A percentile compares a stretch with the other conserved stretches of the same genome.
Evolutionary conservation across 1,140 invertebrate species (phyloP).

Genomic region (Euwallacea similis): DNA sequence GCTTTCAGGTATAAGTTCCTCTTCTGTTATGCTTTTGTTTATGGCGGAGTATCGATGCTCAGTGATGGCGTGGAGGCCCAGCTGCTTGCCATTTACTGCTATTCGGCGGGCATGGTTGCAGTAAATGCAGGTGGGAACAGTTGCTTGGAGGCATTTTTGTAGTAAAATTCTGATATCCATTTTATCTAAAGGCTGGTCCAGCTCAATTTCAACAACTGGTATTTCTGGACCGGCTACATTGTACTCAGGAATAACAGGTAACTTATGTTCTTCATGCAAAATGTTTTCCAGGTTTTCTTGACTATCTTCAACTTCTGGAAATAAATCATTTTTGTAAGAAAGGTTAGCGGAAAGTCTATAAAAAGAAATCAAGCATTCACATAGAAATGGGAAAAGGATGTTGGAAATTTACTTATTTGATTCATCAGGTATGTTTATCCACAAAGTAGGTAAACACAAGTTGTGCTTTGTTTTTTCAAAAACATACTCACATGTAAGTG

Average conservation of each 20-base stretch:
- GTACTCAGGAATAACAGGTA: constrained; percentile 11
- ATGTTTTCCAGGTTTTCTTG: too few species aligned
- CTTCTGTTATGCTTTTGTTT: constrained; percentile 72
- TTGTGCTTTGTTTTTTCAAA: too few species aligned
- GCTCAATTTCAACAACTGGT: constrained; percentile 68
- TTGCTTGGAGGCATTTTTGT: constrained; percentile 70
- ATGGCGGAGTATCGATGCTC: constrained; percentile 74
- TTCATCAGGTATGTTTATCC: too few species aligned
- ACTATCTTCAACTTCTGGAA: too few species aligned
- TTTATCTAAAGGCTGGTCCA: constrained; percentile 72
- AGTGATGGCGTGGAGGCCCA: constrained; percentile 74
- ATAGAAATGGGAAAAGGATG: too few species aligned
- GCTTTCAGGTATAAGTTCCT: constrained; percentile 70
- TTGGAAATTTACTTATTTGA: too few species aligned
- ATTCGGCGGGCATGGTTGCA: constrained; percentile 82
- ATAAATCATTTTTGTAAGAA: too few species aligned
- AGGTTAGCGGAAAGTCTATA: too few species aligned
- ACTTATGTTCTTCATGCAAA: background rate
- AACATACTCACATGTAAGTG: too few species aligned
- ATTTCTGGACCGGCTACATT: constrained; percentile 64
- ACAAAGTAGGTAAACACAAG: too few species aligned
- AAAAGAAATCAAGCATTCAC: too few species aligned
- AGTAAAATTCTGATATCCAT: constrained; percentile 70
- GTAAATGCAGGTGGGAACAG: constrained; percentile 72
- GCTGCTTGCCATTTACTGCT: constrained; percentile 77